Evolutionary conservation across 2,113 vertebrate genomes (phyloP), one percentile per base, ranked within the genome.

Genomic region (Phalacrocorax pelagicus): DNA sequence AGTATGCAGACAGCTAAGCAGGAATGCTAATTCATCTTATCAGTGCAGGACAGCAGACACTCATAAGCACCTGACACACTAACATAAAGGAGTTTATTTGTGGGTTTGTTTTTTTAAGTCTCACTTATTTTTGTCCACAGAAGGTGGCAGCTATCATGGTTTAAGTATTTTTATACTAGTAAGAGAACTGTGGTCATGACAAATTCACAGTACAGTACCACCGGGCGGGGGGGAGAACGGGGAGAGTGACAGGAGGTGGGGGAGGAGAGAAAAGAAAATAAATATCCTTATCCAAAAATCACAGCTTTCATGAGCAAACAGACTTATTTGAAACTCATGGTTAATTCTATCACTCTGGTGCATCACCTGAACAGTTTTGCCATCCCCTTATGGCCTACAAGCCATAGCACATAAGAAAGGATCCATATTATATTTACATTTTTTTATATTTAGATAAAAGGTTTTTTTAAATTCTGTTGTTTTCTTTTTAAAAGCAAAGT

Each of bases 21-120:
- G 34, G 34, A 95, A 94, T 55, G 59, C 7, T 67, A 88, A 92
- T 74, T 88, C 49, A 88, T 36, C 71, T 86, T 73, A 94, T 27
- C 75, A 81, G 30, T 12, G 44, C 42, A 88, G 79, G 92, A 86
- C 88, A 91, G 86, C 1, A 3, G 47, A 86, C 30, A 88, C 6
- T 51, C 49, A 3, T n/a, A 77, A 81, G 38, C 52, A 90, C 42
- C 46, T 44, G 24, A 83, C 21, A 62, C 8, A 36, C 29, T 38
- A 27, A 58, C 46, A 85, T 13, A 69, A 57, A 90, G 26, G 24
- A 16, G 15, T 32, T 81, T 54, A 51, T 66, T 61, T 72, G 23
- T 47, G 34, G 18, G 34, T 66, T 95, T 88, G 46, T 2, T 91
- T 63, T 72, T 69, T 69, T 69, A 90, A 11, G 17, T 22, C 14